Evolutionary conservation across 2,797 vertebrate species (phyloP).

Genomic region (Falco peregrinus): DNA sequence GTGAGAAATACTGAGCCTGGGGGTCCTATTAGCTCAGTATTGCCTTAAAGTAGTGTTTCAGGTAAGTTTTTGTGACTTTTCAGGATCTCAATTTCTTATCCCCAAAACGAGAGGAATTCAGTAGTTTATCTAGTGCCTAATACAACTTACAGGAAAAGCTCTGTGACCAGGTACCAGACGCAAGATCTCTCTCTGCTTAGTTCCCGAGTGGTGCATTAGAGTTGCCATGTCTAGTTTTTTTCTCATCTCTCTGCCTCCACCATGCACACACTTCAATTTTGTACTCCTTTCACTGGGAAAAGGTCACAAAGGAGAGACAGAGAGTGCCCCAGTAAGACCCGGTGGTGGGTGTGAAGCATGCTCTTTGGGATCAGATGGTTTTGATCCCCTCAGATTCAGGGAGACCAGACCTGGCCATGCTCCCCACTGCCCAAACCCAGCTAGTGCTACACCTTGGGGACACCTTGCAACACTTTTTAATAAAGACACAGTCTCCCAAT

Average conservation of each 20-base stretch:
- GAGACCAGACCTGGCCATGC: neutral
- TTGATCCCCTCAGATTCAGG: neutral
- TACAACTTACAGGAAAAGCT: neutral
- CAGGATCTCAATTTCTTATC: neutral
- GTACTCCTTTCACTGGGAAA: neutral
- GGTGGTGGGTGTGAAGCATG: accelerated
- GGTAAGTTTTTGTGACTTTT: neutral
- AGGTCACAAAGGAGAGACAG: neutral
- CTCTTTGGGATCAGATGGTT: accelerated
- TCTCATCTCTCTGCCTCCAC: neutral
- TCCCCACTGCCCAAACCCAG: neutral
- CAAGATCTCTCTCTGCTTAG: neutral
- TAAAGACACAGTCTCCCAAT: neutral
- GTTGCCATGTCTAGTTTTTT: neutral
- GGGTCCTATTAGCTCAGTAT: neutral
- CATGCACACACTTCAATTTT: neutral
- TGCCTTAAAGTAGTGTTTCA: neutral
- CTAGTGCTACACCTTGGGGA: neutral
- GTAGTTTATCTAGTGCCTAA: neutral
- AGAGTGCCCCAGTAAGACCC: neutral
- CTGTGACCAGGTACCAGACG: neutral
- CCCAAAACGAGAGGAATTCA: neutral
- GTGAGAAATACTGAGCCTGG: neutral
- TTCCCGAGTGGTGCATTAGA: neutral
- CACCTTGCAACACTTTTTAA: neutral